Conservation (phyloP, 2,113 vertebrate species). For the Gracilinanus agilis region DNA sequence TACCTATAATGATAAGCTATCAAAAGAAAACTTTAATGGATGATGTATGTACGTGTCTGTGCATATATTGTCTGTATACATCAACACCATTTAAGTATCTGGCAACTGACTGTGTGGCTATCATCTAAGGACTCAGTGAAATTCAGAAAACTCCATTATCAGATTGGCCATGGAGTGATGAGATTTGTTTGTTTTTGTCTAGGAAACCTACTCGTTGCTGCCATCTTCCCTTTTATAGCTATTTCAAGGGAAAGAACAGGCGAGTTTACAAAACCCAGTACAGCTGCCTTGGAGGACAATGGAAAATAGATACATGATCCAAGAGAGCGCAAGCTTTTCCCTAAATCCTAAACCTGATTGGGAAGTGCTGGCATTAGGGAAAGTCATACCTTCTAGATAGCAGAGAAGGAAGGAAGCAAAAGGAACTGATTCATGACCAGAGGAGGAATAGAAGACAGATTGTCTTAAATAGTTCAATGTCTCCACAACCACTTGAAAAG, state of each 20-base stretch:
- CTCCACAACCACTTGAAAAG: background rate
- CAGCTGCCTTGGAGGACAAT: background rate
- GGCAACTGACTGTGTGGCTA: no score
- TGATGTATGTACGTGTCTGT: no score
- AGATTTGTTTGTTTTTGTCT: no score
- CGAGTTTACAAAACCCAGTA: background rate
- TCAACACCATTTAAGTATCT: no score
- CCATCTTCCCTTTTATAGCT: background rate
- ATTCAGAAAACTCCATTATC: no score
- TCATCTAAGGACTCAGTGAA: no score
- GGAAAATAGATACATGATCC: background rate
- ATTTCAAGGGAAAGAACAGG: background rate
- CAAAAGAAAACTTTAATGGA: no score
- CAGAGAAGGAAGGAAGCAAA: background rate
- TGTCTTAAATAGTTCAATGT: background rate
- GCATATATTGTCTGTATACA: no score
- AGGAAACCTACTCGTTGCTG: background rate
- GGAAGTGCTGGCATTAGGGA: background rate
- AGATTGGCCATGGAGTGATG: no score
- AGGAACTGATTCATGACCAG: background rate
- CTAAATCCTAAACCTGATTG: background rate
- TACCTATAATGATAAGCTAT: no score
- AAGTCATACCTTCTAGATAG: background rate
- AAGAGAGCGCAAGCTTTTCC: background rate
- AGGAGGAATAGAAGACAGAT: background rate